A percentile compares a stretch with the other conserved stretches of the same genome.
phyloP scores from a whole-genome alignment of 2,888 invertebrate genomes.

The Helicoverpa assulta region DNA sequence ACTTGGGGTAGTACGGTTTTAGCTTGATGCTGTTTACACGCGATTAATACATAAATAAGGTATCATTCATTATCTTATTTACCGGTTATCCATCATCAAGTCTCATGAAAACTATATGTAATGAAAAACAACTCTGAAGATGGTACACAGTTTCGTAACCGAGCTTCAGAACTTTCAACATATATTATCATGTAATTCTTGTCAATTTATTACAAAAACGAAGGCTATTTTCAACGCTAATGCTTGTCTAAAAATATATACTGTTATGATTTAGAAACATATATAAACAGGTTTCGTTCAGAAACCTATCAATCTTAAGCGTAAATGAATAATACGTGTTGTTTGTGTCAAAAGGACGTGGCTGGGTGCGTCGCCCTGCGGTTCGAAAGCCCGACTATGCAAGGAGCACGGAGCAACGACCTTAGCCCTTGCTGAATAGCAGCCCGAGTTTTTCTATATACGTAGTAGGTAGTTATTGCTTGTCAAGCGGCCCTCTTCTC shows the following conservation, averaged over 20 bases:
- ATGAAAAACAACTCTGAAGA: conserved; percentile 27
- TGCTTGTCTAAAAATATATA: too few species aligned
- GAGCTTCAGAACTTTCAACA: conserved; percentile 36
- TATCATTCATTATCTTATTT: too few species aligned
- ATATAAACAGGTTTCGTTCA: conserved; percentile 49
- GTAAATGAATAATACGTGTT: conserved; percentile 54
- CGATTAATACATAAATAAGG: too few species aligned
- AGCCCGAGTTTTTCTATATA: conserved; percentile 71
- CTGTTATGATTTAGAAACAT: conserved; percentile 6
- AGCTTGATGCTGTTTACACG: too few species aligned
- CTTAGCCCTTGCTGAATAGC: conserved; percentile 83
- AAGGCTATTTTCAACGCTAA: neutral
- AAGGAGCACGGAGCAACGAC: conserved; percentile 84
- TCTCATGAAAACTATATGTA: conserved; percentile 15
- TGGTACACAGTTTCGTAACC: conserved; percentile 24
- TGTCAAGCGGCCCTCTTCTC: conserved; percentile 67
- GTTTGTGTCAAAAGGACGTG: conserved; percentile 68
- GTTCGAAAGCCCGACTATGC: conserved; percentile 76
- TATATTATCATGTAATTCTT: conserved; percentile 12
- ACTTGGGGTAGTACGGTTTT: too few species aligned
- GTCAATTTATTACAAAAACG: conserved; percentile 8
- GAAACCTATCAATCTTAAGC: conserved; percentile 66
- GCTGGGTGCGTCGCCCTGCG: conserved; percentile 81
- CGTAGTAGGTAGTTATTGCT: conserved; percentile 52
- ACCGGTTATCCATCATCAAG: too few species aligned